A percentile compares a stretch with the other conserved stretches of the same genome.
These are phyloP conservation scores for Phocoena phocoena DNA, from an alignment of 2,113 vertebrate genomes.

Conservation along the genomic window DNA sequence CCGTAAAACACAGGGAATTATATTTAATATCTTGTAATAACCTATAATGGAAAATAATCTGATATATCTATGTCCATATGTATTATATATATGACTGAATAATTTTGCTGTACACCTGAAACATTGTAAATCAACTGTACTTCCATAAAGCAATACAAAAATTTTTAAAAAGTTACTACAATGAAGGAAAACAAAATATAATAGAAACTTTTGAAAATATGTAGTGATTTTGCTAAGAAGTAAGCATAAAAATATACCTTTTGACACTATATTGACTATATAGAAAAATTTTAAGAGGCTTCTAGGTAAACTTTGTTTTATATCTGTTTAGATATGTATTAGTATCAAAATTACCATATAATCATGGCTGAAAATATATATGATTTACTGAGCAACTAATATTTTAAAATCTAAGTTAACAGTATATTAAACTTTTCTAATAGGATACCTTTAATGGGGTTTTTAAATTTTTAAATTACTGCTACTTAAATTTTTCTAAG, in stretches of 20 bases:
- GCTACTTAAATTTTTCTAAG: background rate
- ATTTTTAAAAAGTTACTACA: background rate
- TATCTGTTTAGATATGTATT: background rate
- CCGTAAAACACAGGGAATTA: background rate
- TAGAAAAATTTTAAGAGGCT: background rate
- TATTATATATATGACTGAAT: background rate
- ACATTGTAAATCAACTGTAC: background rate
- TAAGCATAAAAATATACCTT: background rate
- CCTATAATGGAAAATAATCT: background rate
- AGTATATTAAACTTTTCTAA: background rate
- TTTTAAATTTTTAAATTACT: background rate
- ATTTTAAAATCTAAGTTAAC: background rate
- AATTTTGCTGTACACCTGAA: background rate
- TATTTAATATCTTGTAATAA: background rate
- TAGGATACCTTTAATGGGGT: background rate
- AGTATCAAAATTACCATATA: background rate
- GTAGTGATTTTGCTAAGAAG: background rate
- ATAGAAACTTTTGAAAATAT: slow-evolving; percentile 6
- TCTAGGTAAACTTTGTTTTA: background rate
- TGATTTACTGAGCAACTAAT: background rate
- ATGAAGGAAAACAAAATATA: background rate
- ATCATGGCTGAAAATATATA: background rate
- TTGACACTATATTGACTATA: background rate
- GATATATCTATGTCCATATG: background rate
- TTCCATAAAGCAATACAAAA: background rate